Evolutionary conservation across 2,797 vertebrate species (phyloP), one percentile per base, ranked within the genome.

Genomic region (Novumbra hubbsi): DNA sequence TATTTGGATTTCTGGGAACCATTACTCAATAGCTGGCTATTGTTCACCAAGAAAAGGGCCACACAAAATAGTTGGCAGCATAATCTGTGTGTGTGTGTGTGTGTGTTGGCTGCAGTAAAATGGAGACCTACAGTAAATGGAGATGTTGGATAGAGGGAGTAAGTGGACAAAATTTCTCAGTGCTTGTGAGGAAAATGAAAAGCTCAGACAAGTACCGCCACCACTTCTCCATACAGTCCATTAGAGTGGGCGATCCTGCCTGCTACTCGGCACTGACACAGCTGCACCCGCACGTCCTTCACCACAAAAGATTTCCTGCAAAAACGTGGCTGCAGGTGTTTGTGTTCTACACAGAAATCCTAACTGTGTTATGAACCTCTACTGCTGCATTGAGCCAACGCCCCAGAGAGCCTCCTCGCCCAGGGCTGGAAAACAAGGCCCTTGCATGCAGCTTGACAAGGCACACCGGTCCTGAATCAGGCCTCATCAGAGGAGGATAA

Each of bases 31-130:
- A 83, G 50, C 76, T 76, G 38, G 83, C 85, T 88, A 88, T 88
- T 90, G 86, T 88, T 86, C 17, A 34, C 79, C 87, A 84, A 65
- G 17, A 30, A 30, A 64, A 86, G 75, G 86, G 85, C 84, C 86
- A 86, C 85, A 89, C 88, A 90, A 86, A 90, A 86, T 81, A 82
- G 81, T 83, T 71, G 68, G 85, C 89, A 83, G 83, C 85, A 81
- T 79, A 78, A 83, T 45, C 70, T 17, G 57, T 16, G 55, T 19
- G 55, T 16, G 32, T 21, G 30, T 24, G 24, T 8, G 30, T 67
- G 16, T 41, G 68, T 52, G 5, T n/a, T 6, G 1, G 16, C 21
- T 28, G 49, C 49, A 34, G 27, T 57, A 32, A 70, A 55, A 72
- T 11, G 21, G 7, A 45, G 70, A 63, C 34, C 19, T 17, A 62